These are phyloP conservation scores for Sturnira hondurensis DNA, from an alignment of 2,113 vertebrate genomes.

Conservation along the genomic window DNA sequence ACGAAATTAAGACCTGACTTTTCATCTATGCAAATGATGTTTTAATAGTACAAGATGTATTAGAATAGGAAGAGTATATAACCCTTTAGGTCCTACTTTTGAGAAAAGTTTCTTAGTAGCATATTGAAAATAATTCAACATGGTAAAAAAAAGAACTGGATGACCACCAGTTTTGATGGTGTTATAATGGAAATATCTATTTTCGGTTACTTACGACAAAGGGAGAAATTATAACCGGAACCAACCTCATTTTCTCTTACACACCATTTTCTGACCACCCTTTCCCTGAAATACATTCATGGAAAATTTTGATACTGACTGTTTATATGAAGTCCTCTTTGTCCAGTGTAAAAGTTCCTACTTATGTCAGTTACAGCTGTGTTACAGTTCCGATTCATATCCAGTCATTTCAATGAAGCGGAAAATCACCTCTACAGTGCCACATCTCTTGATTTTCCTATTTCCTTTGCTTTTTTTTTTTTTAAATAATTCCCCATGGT, in stretches of 20 bases:
- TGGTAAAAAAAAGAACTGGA: background rate
- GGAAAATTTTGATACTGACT: background rate
- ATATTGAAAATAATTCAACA: background rate
- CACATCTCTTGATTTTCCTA: background rate
- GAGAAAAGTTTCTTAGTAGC: background rate
- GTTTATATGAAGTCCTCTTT: background rate
- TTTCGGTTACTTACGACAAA: background rate
- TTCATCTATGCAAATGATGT: background rate
- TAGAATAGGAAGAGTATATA: background rate
- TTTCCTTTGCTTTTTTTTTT: background rate
- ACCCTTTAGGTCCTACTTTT: background rate
- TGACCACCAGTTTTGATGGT: background rate
- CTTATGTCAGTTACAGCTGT: background rate
- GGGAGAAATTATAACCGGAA: background rate
- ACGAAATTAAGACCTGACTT: background rate
- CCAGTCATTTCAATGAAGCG: background rate
- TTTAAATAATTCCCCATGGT: background rate
- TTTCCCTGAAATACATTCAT: background rate
- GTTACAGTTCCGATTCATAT: background rate
- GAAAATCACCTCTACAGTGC: background rate
- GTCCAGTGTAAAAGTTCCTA: background rate
- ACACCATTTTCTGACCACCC: background rate
- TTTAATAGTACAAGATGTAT: background rate
- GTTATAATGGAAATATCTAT: background rate
- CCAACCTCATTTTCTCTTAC: background rate